phyloP scores from a whole-genome alignment of 2,113 vertebrate genomes.

The Lipotes vexillifer region DNA sequence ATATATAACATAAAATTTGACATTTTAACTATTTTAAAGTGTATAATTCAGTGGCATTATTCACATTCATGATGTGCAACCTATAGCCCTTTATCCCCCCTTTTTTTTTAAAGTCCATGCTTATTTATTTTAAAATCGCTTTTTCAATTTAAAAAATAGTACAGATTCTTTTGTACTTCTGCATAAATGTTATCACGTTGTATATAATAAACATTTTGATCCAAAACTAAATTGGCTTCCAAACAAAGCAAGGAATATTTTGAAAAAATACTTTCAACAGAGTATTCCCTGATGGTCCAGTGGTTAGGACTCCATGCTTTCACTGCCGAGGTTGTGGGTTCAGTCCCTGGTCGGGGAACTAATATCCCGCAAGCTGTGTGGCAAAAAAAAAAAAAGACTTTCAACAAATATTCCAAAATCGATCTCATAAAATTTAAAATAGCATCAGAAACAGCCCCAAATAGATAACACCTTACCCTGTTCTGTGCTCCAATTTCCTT shows the following conservation, averaged over 20 bases:
- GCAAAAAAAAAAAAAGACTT: neutral
- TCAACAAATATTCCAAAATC: neutral
- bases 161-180: neutral
- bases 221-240: neutral
- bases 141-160: neutral
- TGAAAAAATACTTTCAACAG: neutral
- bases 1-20: neutral
- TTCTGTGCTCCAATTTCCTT: neutral
- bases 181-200: neutral
- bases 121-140: neutral
- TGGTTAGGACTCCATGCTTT: neutral
- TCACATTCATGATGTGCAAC: neutral
- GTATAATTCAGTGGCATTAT: neutral
- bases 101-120: neutral
- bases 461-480: neutral
- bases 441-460: neutral
- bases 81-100: neutral
- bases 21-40: neutral
- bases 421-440: neutral
- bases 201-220: neutral
- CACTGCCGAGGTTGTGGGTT: neutral
- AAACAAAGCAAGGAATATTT: neutral
- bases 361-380: neutral
- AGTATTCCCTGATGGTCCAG: neutral
- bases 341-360: neutral